Evolutionary conservation across 2,888 invertebrate species (phyloP).

Genomic region (Mythimna vitellina): DNA sequence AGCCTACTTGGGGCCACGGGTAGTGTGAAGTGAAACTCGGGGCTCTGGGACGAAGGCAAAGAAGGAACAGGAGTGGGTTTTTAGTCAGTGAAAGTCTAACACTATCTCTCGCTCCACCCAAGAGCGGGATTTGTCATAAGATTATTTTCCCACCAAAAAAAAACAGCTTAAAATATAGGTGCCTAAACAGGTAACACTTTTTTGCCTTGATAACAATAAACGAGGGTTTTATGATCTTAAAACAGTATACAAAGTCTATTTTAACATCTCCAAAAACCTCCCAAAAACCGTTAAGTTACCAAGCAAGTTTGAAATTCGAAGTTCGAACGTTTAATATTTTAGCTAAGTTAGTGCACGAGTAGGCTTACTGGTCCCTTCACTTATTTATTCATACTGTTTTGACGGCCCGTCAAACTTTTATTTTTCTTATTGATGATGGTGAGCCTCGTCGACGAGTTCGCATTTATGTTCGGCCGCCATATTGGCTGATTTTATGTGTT

Average conservation of each 20-base stretch:
- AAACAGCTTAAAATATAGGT: too few species aligned
- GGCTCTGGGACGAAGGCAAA: too few species aligned
- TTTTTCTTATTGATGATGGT: conserved; percentile 69
- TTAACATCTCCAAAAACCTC: conserved; percentile 50
- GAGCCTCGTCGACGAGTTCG: conserved; percentile 29
- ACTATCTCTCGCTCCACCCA: too few species aligned
- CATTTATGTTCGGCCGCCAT: conserved; percentile 35
- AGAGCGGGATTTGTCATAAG: too few species aligned
- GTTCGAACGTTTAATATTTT: conserved; percentile 76
- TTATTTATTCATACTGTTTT: conserved; percentile 81
- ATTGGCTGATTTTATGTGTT: conserved; percentile 29
- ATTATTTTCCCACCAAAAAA: too few species aligned
- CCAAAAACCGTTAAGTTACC: conserved; percentile 66
- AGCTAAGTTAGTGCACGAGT: conserved; percentile 70
- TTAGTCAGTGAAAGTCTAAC: too few species aligned
- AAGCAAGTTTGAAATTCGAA: conserved; percentile 65
- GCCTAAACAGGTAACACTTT: too few species aligned
- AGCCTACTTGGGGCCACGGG: too few species aligned
- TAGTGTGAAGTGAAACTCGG: too few species aligned
- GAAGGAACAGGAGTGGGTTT: too few species aligned
- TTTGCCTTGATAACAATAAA: too few species aligned
- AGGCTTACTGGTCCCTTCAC: conserved; percentile 60
- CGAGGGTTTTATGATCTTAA: too few species aligned
- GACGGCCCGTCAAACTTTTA: conserved; percentile 77
- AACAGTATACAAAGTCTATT: conserved; percentile 2